phyloP scores from a whole-genome alignment of 2,888 invertebrate species.

The Aporophyla nigra region DNA sequence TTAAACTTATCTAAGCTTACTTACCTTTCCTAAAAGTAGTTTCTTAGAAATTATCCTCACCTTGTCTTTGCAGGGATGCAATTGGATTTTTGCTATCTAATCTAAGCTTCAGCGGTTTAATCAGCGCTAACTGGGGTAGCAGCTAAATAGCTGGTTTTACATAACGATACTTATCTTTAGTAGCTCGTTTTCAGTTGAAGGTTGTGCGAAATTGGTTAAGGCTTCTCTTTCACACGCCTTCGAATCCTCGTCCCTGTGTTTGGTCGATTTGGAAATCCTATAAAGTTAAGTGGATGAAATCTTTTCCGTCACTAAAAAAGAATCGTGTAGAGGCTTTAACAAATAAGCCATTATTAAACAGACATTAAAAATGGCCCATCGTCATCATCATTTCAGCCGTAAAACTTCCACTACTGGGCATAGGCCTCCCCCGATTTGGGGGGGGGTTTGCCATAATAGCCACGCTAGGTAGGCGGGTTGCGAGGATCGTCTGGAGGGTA shows the following conservation, averaged over 20 bases:
- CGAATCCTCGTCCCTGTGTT: conserved; percentile 1
- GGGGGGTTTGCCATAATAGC: too few species aligned
- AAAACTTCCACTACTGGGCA: too few species aligned
- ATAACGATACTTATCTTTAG: conserved; percentile 23
- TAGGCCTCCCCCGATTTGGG: too few species aligned
- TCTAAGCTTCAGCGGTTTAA: conserved; percentile 21
- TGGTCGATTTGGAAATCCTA: not conserved
- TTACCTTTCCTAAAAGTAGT: not conserved
- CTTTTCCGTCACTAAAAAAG: not conserved
- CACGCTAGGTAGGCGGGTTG: too few species aligned
- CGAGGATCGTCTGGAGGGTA: too few species aligned
- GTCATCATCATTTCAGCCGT: too few species aligned
- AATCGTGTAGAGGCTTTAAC: not conserved
- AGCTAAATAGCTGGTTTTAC: conserved; percentile 21
- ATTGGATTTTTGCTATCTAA: conserved; percentile 28
- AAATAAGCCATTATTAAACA: not conserved
- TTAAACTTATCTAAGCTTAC: not conserved
- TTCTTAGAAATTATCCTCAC: conserved; percentile 4
- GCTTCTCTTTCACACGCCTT: not conserved
- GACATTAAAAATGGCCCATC: not conserved
- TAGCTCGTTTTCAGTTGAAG: conserved; percentile 26
- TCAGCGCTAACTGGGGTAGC: conserved; percentile 29
- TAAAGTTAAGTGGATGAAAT: not conserved
- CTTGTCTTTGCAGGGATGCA: conserved; percentile 11
- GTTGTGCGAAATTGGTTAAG: conserved; percentile 7